A percentile compares a stretch with the other conserved stretches of the same genome.
Conservation (phyloP, 2,797 vertebrate genomes). For the Synaphobranchus kaupii region DNA sequence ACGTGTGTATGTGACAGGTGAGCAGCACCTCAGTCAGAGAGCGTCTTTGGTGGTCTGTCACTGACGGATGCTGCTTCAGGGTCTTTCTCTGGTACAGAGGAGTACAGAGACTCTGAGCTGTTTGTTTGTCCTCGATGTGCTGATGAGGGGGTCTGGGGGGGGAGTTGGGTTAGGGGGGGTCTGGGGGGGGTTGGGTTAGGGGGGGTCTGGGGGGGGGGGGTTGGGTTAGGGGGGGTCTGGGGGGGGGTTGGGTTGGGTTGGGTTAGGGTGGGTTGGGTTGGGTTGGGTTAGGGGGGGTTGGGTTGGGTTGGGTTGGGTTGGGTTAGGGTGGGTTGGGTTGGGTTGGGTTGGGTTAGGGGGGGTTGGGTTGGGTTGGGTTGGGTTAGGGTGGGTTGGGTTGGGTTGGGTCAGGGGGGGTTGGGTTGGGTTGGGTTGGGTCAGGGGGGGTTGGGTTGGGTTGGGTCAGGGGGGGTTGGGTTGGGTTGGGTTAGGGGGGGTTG, state of each 20-base stretch:
- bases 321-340: too few relatives aligned
- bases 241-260: slow-evolving; percentile 49
- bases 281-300: slow-evolving; percentile 70
- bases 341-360: slow-evolving; percentile 73
- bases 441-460: slow-evolving; percentile 53
- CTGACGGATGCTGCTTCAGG: slow-evolving; percentile 58
- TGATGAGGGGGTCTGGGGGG: slow-evolving; percentile 74
- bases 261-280: too few relatives aligned
- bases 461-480: slow-evolving; percentile 63
- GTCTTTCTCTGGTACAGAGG: slow-evolving; percentile 50
- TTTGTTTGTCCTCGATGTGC: slow-evolving; percentile 71
- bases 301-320: slow-evolving; percentile 36
- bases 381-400: too few relatives aligned
- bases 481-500: slow-evolving; percentile 65
- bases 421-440: slow-evolving; percentile 59
- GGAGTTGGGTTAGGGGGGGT: slow-evolving; percentile 57
- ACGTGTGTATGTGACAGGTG: too few relatives aligned
- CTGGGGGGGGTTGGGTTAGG: slow-evolving; percentile 50
- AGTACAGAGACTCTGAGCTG: slow-evolving; percentile 67
- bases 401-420: slow-evolving; percentile 70
- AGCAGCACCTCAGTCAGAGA: not conserved
- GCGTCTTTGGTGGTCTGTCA: slow-evolving; percentile 82
- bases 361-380: too few relatives aligned
- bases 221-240: slow-evolving; percentile 63
- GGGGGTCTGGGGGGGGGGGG: slow-evolving; percentile 69